Conservation (phyloP, 2,888 invertebrate species). For the Lumbricus terrestris region DNA sequence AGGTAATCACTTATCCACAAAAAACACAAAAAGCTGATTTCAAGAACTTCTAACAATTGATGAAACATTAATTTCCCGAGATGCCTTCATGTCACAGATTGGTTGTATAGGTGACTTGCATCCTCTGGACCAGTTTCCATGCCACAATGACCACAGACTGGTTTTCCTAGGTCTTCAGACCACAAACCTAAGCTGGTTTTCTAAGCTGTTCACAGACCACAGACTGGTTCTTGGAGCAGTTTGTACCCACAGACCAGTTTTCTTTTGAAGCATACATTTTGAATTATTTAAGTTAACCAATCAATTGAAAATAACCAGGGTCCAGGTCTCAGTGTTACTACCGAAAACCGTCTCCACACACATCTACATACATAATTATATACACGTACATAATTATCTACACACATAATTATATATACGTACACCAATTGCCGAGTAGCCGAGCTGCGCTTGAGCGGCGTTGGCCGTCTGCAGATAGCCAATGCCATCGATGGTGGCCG, state of each 20-base stretch:
- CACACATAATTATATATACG: constrained; percentile 20
- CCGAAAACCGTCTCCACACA: too few species aligned
- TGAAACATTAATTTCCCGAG: too few species aligned
- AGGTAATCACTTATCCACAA: neutral
- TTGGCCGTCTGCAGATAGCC: constrained; percentile 94
- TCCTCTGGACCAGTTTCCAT: neutral
- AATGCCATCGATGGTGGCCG: constrained; percentile 72
- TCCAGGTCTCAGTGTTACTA: too few species aligned
- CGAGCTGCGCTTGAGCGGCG: constrained; percentile 80
- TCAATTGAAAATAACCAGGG: neutral
- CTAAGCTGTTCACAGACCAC: neutral
- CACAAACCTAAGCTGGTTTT: neutral
- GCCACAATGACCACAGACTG: neutral
- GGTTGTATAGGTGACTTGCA: neutral
- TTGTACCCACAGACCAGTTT: neutral
- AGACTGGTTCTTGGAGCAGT: neutral
- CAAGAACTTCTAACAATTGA: too few species aligned
- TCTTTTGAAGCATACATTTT: neutral
- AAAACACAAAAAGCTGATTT: neutral
- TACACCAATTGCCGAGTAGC: constrained; percentile 70
- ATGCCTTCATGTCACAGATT: neutral
- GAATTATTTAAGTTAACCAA: neutral
- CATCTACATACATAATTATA: too few species aligned
- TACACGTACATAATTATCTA: too few species aligned
- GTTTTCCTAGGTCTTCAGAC: neutral